Evolutionary conservation across 2,797 vertebrate genomes (phyloP), one percentile per base, ranked within the genome.

Genomic region (Falco berigora): DNA sequence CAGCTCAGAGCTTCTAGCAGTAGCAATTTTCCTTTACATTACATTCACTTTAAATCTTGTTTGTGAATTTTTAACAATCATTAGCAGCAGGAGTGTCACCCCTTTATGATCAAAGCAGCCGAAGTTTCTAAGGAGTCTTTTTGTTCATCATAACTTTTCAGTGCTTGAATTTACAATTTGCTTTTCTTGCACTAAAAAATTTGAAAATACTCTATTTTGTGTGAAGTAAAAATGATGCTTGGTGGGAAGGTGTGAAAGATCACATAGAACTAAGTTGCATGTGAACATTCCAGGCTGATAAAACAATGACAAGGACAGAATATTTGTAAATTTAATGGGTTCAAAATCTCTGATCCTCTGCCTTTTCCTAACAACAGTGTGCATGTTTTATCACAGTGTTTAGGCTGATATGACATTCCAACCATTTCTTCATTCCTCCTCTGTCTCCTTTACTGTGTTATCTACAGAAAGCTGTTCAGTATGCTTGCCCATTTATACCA

Each of bases 31-130:
- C 40, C 81, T 90, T 76, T 94, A 90, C 27, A 10, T 42, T 77
- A 82, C 25, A 55, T 27, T 59, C 80, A 72, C 38, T 82, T 94
- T 94, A 96, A 94, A 92, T 93, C 90, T 94, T 96, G 80, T 88
- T 77, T 66, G 69, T 79, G 87, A 92, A 87, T 97, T 94, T 88
- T 67, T 96, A 96, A 88, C 68, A 49, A 71, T 72, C 61, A 53
- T 58, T 88, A 94, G 61, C 84, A 92, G 75, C 71, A 95, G 77
- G 52, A 89, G 25, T 1, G 19, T 91, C 85, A 87, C 47, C 77
- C 32, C 49, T 84, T 89, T 93, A 74, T 81, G 68, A 86, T 71
- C 49, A 79, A 87, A 82, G 49, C 17, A 63, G 22, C 4, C n/a
- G 17, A 94, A 89, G 52, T 93, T 96, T 93, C 64, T 76, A 78